A percentile compares a stretch with the other conserved stretches of the same genome.
phyloP scores from a whole-genome alignment of 2,797 vertebrate species.

The Cygnus olor region DNA sequence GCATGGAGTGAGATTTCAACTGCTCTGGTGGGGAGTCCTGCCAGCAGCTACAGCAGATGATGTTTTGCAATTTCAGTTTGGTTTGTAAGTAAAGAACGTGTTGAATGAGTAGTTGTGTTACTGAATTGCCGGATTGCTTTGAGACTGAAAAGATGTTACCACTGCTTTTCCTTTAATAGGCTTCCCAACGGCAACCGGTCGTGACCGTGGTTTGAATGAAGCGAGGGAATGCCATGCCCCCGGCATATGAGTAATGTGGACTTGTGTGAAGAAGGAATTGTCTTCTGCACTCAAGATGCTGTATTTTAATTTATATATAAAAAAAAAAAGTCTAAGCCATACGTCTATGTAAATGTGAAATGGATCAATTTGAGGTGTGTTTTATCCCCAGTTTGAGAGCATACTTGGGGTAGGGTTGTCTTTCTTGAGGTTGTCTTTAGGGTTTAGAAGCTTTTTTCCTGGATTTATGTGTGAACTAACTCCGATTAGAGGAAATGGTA shows the following conservation, averaged over 20 bases:
- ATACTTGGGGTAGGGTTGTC: background rate
- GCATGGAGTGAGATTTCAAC: conserved; percentile 27
- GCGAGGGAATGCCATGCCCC: background rate
- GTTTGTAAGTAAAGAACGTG: background rate
- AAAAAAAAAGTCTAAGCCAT: background rate
- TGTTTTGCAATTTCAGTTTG: background rate
- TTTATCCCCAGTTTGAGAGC: background rate
- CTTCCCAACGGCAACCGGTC: background rate
- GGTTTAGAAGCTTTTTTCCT: background rate
- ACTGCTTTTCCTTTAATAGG: background rate
- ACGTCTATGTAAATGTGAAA: background rate
- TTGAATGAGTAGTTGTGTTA: background rate
- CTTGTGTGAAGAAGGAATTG: background rate
- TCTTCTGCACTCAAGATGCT: background rate
- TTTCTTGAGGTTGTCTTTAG: background rate
- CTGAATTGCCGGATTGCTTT: background rate
- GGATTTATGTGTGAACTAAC: background rate
- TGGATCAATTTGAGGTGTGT: rapidly evolving
- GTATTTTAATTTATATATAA: background rate
- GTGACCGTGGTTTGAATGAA: background rate
- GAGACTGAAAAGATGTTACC: background rate
- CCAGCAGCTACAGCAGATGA: background rate
- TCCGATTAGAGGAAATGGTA: background rate
- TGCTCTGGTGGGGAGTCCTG: background rate
- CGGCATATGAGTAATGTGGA: background rate